phyloP scores from a whole-genome alignment of 2,888 invertebrate species.

The Lycophotia porphyrea region DNA sequence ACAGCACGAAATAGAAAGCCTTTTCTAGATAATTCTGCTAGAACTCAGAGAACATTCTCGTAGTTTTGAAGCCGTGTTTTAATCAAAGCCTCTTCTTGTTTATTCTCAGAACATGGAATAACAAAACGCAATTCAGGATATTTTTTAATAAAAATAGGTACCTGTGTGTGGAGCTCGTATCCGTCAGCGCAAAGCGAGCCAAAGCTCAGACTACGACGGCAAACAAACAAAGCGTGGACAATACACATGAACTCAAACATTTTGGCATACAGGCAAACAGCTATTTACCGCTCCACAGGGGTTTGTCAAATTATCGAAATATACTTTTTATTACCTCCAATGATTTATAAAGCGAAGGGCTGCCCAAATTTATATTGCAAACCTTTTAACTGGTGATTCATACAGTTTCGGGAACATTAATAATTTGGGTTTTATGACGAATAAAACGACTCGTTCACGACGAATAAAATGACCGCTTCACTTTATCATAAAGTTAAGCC shows the following conservation, averaged over 20 bases:
- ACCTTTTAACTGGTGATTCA: slow-evolving; percentile 65
- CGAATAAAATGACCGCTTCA: slow-evolving; percentile 51
- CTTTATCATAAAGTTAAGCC: slow-evolving; percentile 46
- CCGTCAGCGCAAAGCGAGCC: slow-evolving; percentile 23
- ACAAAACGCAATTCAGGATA: slow-evolving; percentile 18
- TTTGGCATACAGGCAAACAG: slow-evolving; percentile 26
- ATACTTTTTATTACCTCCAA: slow-evolving; percentile 57
- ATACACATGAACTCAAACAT: slow-evolving; percentile 44
- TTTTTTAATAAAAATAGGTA: slow-evolving; percentile 24
- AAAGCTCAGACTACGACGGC: slow-evolving; percentile 23
- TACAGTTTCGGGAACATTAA: slow-evolving; percentile 59
- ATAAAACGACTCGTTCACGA: slow-evolving; percentile 54
- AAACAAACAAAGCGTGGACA: slow-evolving; percentile 46
- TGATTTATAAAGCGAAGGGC: slow-evolving; percentile 58
- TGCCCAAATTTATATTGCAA: slow-evolving; percentile 57
- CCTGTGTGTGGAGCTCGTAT: slow-evolving; percentile 2
- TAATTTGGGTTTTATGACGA: slow-evolving; percentile 60
- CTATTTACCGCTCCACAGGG: slow-evolving; percentile 59
- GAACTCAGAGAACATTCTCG: background rate
- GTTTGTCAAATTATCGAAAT: slow-evolving; percentile 63
- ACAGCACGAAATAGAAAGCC: background rate
- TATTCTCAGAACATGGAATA: slow-evolving; percentile 16
- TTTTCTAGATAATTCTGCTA: background rate
- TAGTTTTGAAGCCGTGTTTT: slow-evolving; percentile 15
- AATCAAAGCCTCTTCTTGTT: slow-evolving; percentile 24